Base-by-base conservation (phyloP, 2,888 invertebrate genomes). In the Masnerella sp. region DNA sequence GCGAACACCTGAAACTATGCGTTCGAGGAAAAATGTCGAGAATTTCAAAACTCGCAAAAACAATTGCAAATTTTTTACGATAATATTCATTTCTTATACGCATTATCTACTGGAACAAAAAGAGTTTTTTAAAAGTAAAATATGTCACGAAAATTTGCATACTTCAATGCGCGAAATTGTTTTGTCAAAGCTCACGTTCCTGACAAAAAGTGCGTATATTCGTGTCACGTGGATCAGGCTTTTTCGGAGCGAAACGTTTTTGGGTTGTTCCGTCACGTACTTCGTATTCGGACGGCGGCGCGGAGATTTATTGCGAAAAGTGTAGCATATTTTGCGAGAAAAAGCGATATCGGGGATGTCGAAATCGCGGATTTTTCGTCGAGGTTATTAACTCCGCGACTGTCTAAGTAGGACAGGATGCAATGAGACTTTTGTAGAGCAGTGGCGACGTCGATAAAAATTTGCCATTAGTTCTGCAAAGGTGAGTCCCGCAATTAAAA, bases 391-490 rank as follows among this genome's bases (percentile, higher is more conserved):
- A 43, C 45, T 52, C 28, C 28, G 18, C 12, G 64, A 36, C 52
- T 20, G 17, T 47, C 47, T 32, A 65, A 47, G 20, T 56, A 14
- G 56, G 56, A 56, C 65, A 56, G 56, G 56, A 56, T 47, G 65
- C 42, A 40, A 18, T 3, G 38, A 28, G 25, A 22, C 14, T 49
- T n/a, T 54, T 45, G 49, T 42, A 56, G 56, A 56, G 49, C 45
- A 47, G 40, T 47, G 25, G 28, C 56, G 47, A 22, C 47, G 47
- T 30, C 56, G 42, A 67, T 67, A 67, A 67, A 67, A 47, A 47
- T 32, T 40, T 14, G 56, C 40, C 32, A 56, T 67, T 67, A 42
- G 65, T 67, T 56, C 65, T 67, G 65, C 47, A 67, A 67, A 56
- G 65, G 54, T 54, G 45, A 54, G 45, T 22, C 54, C 34, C 25